Evolutionary conservation across 2,888 invertebrate species (phyloP), one percentile per base, ranked within the genome.

Genomic region (Tetranychus piercei): DNA sequence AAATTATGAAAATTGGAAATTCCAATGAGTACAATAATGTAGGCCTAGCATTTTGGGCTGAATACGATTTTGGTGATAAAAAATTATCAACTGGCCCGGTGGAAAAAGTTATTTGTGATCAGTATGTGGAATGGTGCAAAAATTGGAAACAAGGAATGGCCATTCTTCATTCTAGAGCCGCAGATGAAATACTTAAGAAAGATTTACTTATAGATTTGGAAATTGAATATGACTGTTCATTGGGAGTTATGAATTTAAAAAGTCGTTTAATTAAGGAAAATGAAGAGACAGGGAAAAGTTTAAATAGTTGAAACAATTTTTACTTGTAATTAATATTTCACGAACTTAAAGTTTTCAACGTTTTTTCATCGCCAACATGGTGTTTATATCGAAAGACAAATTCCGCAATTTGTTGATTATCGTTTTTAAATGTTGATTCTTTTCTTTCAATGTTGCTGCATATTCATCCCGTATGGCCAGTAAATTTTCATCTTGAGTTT

Each of bases 31-130:
- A 20, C 18, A 34, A 45, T 43, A 44, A 72, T 72, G 3, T 73
- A 15, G n/a, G 23, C 20, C 44, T 74, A 44, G 71, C 64, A 9
- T 75, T 75, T 74, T 75, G 75, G 75, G 34, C 74, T 23, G 75
- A 75, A 22, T 74, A 43, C 18, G 11, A 71, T 44, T 71, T 73
- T 8, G n/a, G 6, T n/a, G 71, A 73, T 23, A 22, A 74, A 18
- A n/a, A 64, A 18, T 23, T 75, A 1, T 70, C 20, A 22, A 55
- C 73, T 34, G 75, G 75, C 43, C 73, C 74, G 6, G 34, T 75
- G 15, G 71, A 71, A 71, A 45, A 43, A 8, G 71, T 71, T 20
- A 55, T 44, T 11, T n/a, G n/a, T 18, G 75, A 71, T 22, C 43
- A 74, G 8, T 71, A 75, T 65, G 15, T 73, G 1, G 1, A 6